A percentile compares a stretch with the other conserved stretches of the same genome.
Conservation (phyloP, 2,888 invertebrate species). For the Cheilosia soror region DNA sequence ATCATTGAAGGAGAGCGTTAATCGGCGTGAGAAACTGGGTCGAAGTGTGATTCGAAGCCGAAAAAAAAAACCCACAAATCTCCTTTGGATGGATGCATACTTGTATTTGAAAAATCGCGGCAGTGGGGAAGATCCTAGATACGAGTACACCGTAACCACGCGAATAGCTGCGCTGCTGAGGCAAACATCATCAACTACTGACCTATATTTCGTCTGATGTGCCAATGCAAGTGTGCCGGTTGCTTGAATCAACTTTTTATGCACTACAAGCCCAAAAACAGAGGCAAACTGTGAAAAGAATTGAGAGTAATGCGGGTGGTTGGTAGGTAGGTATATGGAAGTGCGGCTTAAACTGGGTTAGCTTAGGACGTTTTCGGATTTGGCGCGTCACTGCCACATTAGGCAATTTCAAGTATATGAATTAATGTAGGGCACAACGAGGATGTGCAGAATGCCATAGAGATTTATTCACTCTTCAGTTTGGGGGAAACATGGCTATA, state of each 20-base stretch:
- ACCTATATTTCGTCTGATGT: slow-evolving; percentile 54
- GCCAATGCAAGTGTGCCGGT: slow-evolving; percentile 41
- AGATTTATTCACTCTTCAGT: slow-evolving; percentile 2
- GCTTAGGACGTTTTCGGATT: slow-evolving; percentile 54
- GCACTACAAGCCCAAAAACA: slow-evolving; percentile 53
- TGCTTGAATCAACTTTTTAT: slow-evolving; percentile 61
- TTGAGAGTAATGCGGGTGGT: slow-evolving; percentile 32
- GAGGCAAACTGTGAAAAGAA: slow-evolving; percentile 62
- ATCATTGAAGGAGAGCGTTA: slow-evolving; percentile 62
- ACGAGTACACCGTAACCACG: slow-evolving; percentile 5
- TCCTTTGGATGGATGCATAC: slow-evolving; percentile 53
- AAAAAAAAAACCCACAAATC: slow-evolving; percentile 40
- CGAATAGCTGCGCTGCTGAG: slow-evolving; percentile 25
- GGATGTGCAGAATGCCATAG: slow-evolving; percentile 5
- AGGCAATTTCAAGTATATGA: slow-evolving; percentile 69
- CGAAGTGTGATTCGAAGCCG: slow-evolving; percentile 69
- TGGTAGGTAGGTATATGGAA: background rate
- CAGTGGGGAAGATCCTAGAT: slow-evolving; percentile 55
- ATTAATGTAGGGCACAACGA: slow-evolving; percentile 59
- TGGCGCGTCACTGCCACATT: slow-evolving; percentile 73
- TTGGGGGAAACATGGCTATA: background rate
- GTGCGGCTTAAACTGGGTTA: slow-evolving; percentile 61
- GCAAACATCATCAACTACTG: slow-evolving; percentile 69
- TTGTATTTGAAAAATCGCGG: slow-evolving; percentile 35
- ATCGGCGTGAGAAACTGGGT: slow-evolving; percentile 72